Evolutionary conservation across 2,113 vertebrate species (phyloP).

Genomic region (Pollachius pollachius): DNA sequence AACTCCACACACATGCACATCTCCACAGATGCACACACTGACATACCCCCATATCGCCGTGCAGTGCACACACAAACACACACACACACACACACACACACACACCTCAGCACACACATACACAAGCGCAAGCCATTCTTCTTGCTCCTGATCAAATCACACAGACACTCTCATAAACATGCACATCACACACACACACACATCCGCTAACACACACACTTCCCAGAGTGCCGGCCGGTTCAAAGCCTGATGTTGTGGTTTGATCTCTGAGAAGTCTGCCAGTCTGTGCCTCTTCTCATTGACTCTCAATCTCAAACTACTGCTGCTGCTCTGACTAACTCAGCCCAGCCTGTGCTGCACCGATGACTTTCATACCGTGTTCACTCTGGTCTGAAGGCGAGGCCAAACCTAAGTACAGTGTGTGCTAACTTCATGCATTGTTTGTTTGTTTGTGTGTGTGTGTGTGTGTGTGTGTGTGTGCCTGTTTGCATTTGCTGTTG

Average conservation of each 20-base stretch:
- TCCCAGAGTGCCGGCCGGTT: background rate
- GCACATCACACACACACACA: background rate
- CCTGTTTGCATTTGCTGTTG: background rate
- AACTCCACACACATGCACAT: background rate
- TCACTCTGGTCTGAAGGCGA: too few relatives aligned
- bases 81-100: background rate
- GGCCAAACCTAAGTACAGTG: too few relatives aligned
- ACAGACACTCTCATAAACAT: background rate
- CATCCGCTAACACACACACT: background rate
- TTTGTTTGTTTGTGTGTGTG: constrained; percentile 5
- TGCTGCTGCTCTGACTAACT: too few relatives aligned
- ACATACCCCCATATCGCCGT: too few relatives aligned
- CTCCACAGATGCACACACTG: too few relatives aligned
- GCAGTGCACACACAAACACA: background rate
- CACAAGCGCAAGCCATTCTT: background rate
- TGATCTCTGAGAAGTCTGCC: constrained; percentile 3
- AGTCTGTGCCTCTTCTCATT: background rate
- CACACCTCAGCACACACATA: background rate
- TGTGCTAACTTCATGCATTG: too few relatives aligned
- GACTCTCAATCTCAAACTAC: background rate
- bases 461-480: background rate
- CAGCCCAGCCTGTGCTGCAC: too few relatives aligned
- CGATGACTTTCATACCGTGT: too few relatives aligned
- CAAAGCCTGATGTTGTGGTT: background rate
- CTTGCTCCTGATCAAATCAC: background rate